These are phyloP conservation scores for Spicauda simplicius DNA, from an alignment of 2,888 invertebrate species.

Conservation along the genomic window DNA sequence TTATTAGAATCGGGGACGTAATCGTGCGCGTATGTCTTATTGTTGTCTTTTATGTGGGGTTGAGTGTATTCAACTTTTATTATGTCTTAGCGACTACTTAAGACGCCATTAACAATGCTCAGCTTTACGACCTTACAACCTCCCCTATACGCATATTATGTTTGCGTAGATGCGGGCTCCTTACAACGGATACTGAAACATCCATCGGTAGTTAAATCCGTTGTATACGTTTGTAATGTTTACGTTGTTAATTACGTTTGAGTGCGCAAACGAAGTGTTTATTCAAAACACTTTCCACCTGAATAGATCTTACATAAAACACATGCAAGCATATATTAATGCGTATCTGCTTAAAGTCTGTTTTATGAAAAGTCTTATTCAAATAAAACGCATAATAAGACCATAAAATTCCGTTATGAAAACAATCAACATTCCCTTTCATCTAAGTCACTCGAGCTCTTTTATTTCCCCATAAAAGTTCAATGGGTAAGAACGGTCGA, in stretches of 20 bases:
- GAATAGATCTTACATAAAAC: constrained; percentile 1
- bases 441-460: constrained; percentile 1
- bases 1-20: constrained; percentile 75
- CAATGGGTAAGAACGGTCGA: constrained; percentile 70
- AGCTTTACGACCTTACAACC: constrained; percentile 29
- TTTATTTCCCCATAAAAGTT: constrained; percentile 52
- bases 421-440: constrained; percentile 20
- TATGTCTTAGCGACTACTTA: constrained; percentile 62
- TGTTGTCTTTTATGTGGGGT: constrained; percentile 65
- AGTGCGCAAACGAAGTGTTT: constrained; percentile 6
- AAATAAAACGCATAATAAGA: constrained; percentile 3
- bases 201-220: not conserved
- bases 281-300: not conserved
- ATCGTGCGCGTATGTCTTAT: constrained; percentile 73
- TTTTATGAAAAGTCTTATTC: not conserved
- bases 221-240: constrained; percentile 10
- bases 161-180: constrained; percentile 14
- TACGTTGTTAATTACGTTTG: constrained; percentile 10
- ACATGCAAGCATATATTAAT: not conserved
- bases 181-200: constrained; percentile 4
- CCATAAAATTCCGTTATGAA: constrained; percentile 16
- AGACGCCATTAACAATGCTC: constrained; percentile 52
- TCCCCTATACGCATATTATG: constrained; percentile 18
- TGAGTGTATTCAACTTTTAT: constrained; percentile 64
- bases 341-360: not conserved